Conservation (phyloP, 2,797 vertebrate species). For the Semaprochilodus insignis region DNA sequence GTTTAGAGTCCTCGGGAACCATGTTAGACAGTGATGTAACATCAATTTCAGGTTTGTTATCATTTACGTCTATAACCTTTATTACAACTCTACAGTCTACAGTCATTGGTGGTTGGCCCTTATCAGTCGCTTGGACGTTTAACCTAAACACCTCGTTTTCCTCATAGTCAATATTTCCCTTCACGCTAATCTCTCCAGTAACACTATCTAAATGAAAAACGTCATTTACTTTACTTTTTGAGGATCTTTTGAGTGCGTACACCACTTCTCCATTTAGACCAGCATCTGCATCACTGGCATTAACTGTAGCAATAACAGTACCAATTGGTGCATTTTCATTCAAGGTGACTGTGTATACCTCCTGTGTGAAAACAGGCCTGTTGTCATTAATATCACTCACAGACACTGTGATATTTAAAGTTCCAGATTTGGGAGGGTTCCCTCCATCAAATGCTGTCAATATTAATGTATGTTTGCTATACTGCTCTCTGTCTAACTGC, state of each 20-base stretch:
- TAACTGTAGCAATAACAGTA: conserved; percentile 56
- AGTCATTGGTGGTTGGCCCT: conserved; percentile 65
- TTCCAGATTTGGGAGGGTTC: conserved; percentile 51
- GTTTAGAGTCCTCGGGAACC: conserved; percentile 69
- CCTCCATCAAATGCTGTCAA: conserved; percentile 64
- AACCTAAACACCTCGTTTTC: conserved; percentile 57
- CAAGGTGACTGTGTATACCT: conserved; percentile 52
- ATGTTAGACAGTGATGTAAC: conserved; percentile 69
- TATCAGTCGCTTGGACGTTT: conserved; percentile 70
- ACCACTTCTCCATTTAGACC: conserved; percentile 59
- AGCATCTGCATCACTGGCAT: conserved; percentile 64
- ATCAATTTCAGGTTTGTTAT: conserved; percentile 74
- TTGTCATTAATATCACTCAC: conserved; percentile 63
- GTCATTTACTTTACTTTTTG: conserved; percentile 46
- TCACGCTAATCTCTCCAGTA: conserved; percentile 61
- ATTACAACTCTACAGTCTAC: conserved; percentile 68
- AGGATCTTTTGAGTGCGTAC: conserved; percentile 46
- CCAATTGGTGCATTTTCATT: conserved; percentile 55
- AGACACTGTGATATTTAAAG: conserved; percentile 48
- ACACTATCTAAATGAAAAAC: conserved; percentile 54
- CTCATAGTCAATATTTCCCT: conserved; percentile 59
- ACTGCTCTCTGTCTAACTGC: conserved; percentile 57
- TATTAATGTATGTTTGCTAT: conserved; percentile 40
- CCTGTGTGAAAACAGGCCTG: conserved; percentile 61
- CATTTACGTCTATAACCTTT: conserved; percentile 72